Percentiles rank a stretch among this genome's conserved stretches.
Conservation (phyloP, 1,140 invertebrate genomes). For the Chrysopa pallens region DNA sequence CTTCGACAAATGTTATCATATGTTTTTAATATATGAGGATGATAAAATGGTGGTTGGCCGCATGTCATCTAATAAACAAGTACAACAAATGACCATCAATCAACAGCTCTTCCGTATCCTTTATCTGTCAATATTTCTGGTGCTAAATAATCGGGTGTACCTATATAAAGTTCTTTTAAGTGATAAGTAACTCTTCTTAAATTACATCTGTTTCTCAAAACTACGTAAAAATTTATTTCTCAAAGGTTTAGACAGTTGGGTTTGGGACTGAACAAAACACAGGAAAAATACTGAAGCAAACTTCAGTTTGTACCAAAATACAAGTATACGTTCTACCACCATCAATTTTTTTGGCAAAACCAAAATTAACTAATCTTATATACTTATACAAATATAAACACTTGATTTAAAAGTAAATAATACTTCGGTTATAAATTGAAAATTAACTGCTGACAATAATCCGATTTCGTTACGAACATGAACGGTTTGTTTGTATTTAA, state of each 20-base stretch:
- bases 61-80: slow-evolving; percentile 88
- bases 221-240: neutral
- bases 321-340: neutral
- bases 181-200: slow-evolving; percentile 6
- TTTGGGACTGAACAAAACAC: no score
- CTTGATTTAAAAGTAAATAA: slow-evolving; percentile 77
- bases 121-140: slow-evolving; percentile 94
- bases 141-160: slow-evolving; percentile 87
- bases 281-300: neutral
- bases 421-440: slow-evolving; percentile 67
- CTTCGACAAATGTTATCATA: slow-evolving; percentile 74
- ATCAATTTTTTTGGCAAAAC: slow-evolving; percentile 70
- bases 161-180: slow-evolving; percentile 82
- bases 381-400: slow-evolving; percentile 66
- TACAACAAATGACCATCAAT: slow-evolving; percentile 95
- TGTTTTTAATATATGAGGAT: slow-evolving; percentile 71
- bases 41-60: slow-evolving; percentile 73
- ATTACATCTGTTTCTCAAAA: neutral
- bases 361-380: slow-evolving; percentile 73
- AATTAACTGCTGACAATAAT: slow-evolving; percentile 55
- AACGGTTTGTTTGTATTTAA: slow-evolving; percentile 64
- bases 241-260: no score
- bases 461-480: slow-evolving; percentile 72
- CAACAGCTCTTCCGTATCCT: slow-evolving; percentile 98
- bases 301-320: neutral